A percentile compares a stretch with the other conserved stretches of the same genome.
Evolutionary conservation across 2,113 vertebrate genomes (phyloP).

Genomic region (Paracanthobrama guichenoti): DNA sequence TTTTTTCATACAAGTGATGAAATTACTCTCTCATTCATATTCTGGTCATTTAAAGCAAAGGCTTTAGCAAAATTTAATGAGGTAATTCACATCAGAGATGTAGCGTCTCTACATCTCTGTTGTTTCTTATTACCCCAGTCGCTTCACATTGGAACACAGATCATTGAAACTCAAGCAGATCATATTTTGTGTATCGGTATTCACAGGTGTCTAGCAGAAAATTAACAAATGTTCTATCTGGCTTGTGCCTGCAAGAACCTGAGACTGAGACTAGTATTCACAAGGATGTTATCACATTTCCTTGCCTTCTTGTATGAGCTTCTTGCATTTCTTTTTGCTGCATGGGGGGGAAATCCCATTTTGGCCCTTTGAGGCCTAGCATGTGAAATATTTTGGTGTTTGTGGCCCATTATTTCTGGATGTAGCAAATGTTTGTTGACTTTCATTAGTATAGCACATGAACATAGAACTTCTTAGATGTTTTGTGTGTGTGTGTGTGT

Average conservation of each 20-base stretch:
- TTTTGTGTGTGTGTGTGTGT: too few species aligned
- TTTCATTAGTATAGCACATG: not conserved
- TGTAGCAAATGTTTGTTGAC: not conserved
- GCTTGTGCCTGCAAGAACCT: not conserved
- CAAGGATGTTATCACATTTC: not conserved
- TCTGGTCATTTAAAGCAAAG: not conserved
- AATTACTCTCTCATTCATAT: not conserved
- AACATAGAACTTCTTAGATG: not conserved
- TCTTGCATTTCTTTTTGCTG: not conserved
- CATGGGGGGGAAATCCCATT: not conserved
- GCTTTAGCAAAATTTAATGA: not conserved
- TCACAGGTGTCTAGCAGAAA: slow-evolving; percentile 1
- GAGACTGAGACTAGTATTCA: slow-evolving; percentile 22
- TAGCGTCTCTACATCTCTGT: not conserved
- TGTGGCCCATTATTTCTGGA: not conserved
- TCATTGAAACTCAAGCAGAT: not conserved
- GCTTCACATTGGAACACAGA: not conserved
- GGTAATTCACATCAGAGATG: not conserved
- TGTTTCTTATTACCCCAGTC: not conserved
- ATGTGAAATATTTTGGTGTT: not conserved
- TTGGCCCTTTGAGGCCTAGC: not conserved
- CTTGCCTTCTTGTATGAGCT: not conserved
- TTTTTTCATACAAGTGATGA: not conserved
- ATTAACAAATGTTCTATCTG: slow-evolving; percentile 41
- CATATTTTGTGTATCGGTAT: slow-evolving; percentile 22